A percentile compares a stretch with the other conserved stretches of the same genome.
Evolutionary conservation across 2,113 vertebrate genomes (phyloP).

Genomic region (Cephalopholis sonnerati): DNA sequence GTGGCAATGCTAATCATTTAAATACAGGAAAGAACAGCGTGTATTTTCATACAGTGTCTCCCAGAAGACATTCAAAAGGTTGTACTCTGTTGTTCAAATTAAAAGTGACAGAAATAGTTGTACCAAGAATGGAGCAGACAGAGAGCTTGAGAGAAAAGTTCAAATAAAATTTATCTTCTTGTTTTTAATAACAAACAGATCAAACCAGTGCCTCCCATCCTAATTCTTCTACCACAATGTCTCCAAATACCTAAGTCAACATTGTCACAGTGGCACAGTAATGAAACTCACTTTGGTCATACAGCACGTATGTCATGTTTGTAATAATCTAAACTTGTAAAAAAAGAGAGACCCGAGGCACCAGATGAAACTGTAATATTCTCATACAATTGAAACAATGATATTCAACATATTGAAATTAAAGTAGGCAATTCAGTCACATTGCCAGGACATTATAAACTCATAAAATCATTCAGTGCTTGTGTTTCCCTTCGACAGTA

Average conservation of each 20-base stretch:
- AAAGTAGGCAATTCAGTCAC: neutral
- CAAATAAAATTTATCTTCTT: neutral
- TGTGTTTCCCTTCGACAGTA: neutral
- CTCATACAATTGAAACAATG: neutral
- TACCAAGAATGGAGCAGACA: neutral
- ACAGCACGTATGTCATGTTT: neutral
- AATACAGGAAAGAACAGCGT: neutral
- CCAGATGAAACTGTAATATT: constrained; percentile 3
- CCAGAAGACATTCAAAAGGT: neutral
- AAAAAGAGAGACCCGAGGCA: neutral
- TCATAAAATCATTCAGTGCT: neutral
- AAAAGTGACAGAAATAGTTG: neutral
- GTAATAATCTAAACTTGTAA: neutral
- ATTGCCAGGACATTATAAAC: neutral
- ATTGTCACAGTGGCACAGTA: constrained; percentile 25
- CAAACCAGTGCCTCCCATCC: neutral
- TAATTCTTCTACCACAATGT: neutral
- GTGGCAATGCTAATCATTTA: neutral
- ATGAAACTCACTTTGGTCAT: constrained; percentile 9
- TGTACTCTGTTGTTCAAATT: neutral
- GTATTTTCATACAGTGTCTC: neutral
- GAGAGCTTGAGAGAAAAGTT: neutral
- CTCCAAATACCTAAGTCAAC: constrained; percentile 6
- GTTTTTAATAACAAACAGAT: neutral
- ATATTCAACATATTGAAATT: constrained; percentile 3